Percentiles rank a stretch among this genome's conserved stretches.
These are phyloP conservation scores for Mormyrus hasselquistii DNA, from an alignment of 2,797 vertebrate species.

Conservation along the genomic window DNA sequence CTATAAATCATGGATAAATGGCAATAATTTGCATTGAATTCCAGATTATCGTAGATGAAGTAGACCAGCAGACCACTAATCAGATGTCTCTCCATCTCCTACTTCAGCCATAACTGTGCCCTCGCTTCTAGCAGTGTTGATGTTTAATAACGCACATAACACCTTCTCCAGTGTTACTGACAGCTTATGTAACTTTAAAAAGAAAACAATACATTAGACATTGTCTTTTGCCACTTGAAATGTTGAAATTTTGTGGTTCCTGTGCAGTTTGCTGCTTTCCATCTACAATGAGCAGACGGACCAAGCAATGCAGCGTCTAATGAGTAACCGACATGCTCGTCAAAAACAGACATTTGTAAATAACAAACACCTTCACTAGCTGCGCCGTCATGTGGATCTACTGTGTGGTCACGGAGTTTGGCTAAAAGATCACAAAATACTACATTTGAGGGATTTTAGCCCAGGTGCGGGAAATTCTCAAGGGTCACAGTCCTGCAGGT, in stretches of 20 bases:
- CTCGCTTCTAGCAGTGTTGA: background rate
- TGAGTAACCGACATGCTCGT: background rate
- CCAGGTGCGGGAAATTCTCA: background rate
- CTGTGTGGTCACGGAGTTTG: background rate
- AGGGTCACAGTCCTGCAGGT: background rate
- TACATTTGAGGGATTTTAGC: background rate
- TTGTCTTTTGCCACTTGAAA: background rate
- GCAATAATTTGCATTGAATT: background rate
- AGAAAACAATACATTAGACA: background rate
- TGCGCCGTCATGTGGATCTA: background rate
- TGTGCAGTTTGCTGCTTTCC: background rate
- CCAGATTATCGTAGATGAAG: background rate
- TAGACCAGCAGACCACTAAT: background rate
- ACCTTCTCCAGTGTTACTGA: no score
- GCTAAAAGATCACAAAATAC: background rate
- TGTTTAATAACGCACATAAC: no score
- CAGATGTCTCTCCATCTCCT: background rate
- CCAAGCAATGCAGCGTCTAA: background rate
- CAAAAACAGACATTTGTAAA: background rate
- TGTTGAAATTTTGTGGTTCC: background rate
- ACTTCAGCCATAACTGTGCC: background rate
- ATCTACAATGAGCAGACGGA: background rate
- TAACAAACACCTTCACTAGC: background rate
- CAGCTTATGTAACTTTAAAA: no score
- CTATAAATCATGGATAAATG: background rate